phyloP scores from a whole-genome alignment of 2,888 invertebrate species.

The Morinoia aosen region DNA sequence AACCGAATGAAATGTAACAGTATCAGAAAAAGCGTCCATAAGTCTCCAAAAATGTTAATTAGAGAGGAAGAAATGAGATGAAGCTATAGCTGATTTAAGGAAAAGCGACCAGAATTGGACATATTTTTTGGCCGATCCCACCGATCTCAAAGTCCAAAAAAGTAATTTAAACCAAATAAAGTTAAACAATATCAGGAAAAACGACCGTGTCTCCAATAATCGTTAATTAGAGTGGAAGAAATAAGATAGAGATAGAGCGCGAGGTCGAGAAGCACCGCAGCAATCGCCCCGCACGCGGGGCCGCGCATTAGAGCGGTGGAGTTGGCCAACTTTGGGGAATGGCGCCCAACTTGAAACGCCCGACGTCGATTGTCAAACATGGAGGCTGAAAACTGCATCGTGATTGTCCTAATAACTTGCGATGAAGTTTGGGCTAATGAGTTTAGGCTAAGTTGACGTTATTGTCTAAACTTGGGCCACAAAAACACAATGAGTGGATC shows the following conservation, averaged over 20 bases:
- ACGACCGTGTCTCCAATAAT: background rate
- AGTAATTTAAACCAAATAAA: background rate
- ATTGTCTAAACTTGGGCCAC: background rate
- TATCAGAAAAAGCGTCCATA: background rate
- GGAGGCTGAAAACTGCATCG: slow-evolving; percentile 11
- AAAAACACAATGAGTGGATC: slow-evolving; percentile 22
- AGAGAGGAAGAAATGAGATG: background rate
- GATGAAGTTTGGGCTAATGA: slow-evolving; percentile 36
- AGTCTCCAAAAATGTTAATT: background rate
- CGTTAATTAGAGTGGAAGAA: background rate
- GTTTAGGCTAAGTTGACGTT: slow-evolving; percentile 28
- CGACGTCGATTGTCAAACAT: background rate
- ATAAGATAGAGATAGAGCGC: background rate
- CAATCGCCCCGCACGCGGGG: background rate
- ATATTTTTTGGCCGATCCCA: background rate
- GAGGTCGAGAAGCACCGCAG: background rate
- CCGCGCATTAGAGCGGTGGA: background rate
- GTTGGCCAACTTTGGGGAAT: background rate
- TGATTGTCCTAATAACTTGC: slow-evolving; percentile 40
- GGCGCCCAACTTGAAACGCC: background rate
- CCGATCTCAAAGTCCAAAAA: background rate
- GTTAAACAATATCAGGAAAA: background rate
- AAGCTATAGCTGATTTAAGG: background rate
- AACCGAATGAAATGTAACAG: background rate
- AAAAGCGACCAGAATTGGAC: background rate